A percentile compares a stretch with the other conserved stretches of the same genome.
These are phyloP conservation scores for Pavo muticus DNA, from an alignment of 2,113 vertebrate species.

Conservation along the genomic window DNA sequence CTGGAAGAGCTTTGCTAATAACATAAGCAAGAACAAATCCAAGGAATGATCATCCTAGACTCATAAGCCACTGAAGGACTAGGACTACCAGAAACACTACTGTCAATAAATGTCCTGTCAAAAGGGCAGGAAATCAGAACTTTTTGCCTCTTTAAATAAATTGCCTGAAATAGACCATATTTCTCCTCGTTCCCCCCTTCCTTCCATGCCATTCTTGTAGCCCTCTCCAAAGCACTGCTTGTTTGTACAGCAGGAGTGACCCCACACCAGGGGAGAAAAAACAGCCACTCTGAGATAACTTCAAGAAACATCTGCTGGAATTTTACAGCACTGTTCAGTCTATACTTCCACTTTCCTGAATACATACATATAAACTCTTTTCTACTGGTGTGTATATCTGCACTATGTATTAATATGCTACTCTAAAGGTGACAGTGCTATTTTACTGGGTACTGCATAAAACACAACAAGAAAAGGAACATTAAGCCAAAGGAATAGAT, in stretches of 20 bases:
- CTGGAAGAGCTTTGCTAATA: not conserved
- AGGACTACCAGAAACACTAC: not conserved
- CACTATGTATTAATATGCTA: not conserved
- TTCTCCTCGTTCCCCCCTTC: not conserved
- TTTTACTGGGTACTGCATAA: not conserved
- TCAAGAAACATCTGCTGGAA: not conserved
- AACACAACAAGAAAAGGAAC: not conserved
- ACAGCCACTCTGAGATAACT: not conserved
- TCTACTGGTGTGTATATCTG: not conserved
- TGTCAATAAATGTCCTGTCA: not conserved
- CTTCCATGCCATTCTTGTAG: not conserved
- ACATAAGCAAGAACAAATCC: not conserved
- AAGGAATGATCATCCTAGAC: not conserved
- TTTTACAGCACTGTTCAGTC: accelerated
- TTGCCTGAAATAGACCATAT: not conserved
- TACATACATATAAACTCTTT: no score
- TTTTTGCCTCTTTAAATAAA: not conserved
- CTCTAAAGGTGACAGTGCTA: not conserved
- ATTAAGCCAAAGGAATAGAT: not conserved
- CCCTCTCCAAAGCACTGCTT: not conserved
- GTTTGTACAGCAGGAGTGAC: not conserved
- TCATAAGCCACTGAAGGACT: not conserved
- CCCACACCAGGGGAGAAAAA: not conserved
- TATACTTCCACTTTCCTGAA: not conserved
- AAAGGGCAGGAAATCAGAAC: not conserved